These are phyloP conservation scores for Coptotermes formosanus DNA, from an alignment of 1,140 invertebrate species.

Conservation along the genomic window DNA sequence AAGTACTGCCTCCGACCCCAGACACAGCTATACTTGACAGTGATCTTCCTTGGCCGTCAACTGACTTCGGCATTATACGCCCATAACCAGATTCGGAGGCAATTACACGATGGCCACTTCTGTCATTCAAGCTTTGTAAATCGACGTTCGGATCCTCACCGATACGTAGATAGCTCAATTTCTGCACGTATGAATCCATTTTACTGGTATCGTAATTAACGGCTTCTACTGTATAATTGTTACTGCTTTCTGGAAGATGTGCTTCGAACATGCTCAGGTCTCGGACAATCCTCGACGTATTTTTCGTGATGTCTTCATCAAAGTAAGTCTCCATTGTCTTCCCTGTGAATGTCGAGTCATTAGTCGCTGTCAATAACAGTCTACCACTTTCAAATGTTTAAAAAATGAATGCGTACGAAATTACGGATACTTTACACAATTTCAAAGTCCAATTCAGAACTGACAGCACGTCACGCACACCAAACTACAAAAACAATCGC, in stretches of 20 bases:
- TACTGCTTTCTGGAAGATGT: background rate
- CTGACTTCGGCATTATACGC: conserved; percentile 38
- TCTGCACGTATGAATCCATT: conserved; percentile 46
- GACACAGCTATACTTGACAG: conserved; percentile 26
- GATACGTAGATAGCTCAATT: conserved; percentile 48
- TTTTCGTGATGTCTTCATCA: conserved; percentile 26
- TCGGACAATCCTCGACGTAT: conserved; percentile 26
- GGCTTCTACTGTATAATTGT: background rate
- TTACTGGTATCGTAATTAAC: background rate
- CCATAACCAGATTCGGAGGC: conserved; percentile 40
- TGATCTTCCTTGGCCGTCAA: conserved; percentile 30
- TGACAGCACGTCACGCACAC: conserved; percentile 42
- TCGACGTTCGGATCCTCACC: conserved; percentile 44
- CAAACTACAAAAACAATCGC: conserved; percentile 28
- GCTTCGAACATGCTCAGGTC: conserved; percentile 27
- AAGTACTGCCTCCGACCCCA: background rate
- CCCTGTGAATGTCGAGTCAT: conserved; percentile 18
- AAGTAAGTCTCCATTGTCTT: conserved; percentile 28
- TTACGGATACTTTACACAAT: background rate
- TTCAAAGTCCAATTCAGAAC: background rate
- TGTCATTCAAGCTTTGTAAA: conserved; percentile 30
- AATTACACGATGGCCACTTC: conserved; percentile 30
- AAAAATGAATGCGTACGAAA: background rate
- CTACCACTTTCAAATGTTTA: background rate
- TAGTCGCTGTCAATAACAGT: background rate